Evolutionary conservation across 2,797 vertebrate species (phyloP).

Genomic region (Rhinella marina): DNA sequence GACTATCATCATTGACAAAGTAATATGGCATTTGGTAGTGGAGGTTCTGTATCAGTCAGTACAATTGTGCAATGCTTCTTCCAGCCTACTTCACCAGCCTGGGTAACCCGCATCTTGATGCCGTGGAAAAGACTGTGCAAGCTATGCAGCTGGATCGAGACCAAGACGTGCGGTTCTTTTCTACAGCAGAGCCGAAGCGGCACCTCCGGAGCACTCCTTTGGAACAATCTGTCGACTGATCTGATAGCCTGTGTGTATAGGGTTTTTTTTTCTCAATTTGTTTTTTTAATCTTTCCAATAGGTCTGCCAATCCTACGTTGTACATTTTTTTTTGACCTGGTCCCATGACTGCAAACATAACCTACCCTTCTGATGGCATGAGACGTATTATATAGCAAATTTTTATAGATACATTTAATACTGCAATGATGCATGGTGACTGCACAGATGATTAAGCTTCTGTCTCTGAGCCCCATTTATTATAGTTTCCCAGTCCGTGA

Average conservation of each 20-base stretch:
- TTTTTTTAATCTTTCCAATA: neutral
- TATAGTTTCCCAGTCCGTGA: neutral
- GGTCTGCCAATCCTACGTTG: neutral
- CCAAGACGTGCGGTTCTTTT: conserved; percentile 89
- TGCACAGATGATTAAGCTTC: neutral
- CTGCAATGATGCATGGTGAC: conserved; percentile 16
- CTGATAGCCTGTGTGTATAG: neutral
- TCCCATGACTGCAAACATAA: neutral
- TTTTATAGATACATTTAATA: conserved; percentile 33
- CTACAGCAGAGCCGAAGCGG: conserved; percentile 80
- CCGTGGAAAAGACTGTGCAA: conserved; percentile 85
- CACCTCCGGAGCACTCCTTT: conserved; percentile 57
- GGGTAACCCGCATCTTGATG: conserved; percentile 85
- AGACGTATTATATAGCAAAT: conserved; percentile 3
- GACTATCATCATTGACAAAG: too few species aligned
- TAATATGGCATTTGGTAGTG: too few species aligned
- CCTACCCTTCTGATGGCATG: conserved; percentile 16
- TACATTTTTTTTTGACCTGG: neutral
- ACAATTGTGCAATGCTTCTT: conserved; percentile 30
- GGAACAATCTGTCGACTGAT: conserved; percentile 64
- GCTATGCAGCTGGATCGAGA: conserved; percentile 87
- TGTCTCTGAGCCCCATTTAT: neutral
- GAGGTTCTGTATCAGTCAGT: neutral
- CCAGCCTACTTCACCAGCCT: conserved; percentile 88
- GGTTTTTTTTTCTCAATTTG: neutral